phyloP scores from a whole-genome alignment of 2,797 vertebrate species.

The Anabas testudineus region DNA sequence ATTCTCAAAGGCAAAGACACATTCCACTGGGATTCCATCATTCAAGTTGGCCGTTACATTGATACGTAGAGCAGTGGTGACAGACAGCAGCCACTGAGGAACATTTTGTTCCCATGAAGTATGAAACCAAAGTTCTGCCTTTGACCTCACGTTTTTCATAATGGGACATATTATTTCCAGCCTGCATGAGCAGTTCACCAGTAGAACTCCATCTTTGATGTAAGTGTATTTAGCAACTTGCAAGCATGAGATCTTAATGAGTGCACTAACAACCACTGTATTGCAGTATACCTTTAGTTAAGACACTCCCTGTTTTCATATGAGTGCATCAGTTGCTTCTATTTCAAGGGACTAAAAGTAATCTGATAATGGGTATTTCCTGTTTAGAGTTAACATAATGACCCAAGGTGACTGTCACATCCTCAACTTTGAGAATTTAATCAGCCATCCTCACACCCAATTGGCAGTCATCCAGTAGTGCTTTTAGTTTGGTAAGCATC shows the following conservation, averaged over 20 bases:
- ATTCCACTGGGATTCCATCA: conserved; percentile 60
- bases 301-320: conserved; percentile 24
- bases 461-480: conserved; percentile 25
- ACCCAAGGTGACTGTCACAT: conserved; percentile 60
- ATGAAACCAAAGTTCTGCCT: neutral
- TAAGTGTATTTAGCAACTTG: neutral
- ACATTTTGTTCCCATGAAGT: conserved; percentile 22
- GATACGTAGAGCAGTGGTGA: conserved; percentile 28
- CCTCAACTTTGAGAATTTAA: conserved; percentile 45
- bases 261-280: conserved; percentile 2
- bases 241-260: neutral
- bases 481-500: conserved; percentile 43
- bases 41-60: neutral
- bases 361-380: conserved; percentile 62
- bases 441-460: conserved; percentile 32
- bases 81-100: neutral
- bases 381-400: conserved; percentile 64
- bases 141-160: neutral
- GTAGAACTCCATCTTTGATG: neutral
- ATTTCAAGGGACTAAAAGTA: conserved; percentile 12
- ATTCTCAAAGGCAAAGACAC: conserved; percentile 51
- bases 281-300: conserved; percentile 13
- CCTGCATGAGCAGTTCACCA: neutral
- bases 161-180: neutral
- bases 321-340: conserved; percentile 50